These are phyloP conservation scores for Alectura lathami DNA, from an alignment of 2,113 vertebrate species.

Conservation along the genomic window DNA sequence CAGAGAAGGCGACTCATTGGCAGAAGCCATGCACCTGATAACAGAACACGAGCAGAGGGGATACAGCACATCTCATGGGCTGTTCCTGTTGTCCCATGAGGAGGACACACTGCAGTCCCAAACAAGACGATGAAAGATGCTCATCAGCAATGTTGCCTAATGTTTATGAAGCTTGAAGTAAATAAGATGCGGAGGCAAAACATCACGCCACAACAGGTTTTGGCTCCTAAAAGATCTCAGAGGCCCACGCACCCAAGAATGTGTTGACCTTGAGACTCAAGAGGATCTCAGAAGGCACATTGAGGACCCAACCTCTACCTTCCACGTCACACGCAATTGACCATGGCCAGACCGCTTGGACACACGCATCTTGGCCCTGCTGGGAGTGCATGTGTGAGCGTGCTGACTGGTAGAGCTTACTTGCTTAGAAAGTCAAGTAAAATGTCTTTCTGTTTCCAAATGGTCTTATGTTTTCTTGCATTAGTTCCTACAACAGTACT, in stretches of 20 bases:
- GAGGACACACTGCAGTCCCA: neutral
- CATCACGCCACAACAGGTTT: neutral
- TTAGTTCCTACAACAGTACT: neutral
- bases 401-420: neutral
- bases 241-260: neutral
- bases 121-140: neutral
- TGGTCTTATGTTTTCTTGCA: neutral
- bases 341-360: neutral
- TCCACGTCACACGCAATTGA: neutral
- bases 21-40: neutral
- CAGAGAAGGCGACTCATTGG: neutral
- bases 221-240: neutral
- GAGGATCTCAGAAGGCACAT: neutral
- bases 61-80: neutral
- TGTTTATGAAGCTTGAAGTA: neutral
- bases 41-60: neutral
- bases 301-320: neutral
- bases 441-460: neutral
- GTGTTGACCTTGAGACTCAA: neutral
- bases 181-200: neutral
- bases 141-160: neutral
- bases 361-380: neutral
- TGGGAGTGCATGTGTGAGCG: neutral
- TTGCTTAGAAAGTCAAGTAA: neutral
- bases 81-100: neutral